Evolutionary conservation across 2,113 vertebrate genomes (phyloP).

Genomic region (Podarcis raffonei): DNA sequence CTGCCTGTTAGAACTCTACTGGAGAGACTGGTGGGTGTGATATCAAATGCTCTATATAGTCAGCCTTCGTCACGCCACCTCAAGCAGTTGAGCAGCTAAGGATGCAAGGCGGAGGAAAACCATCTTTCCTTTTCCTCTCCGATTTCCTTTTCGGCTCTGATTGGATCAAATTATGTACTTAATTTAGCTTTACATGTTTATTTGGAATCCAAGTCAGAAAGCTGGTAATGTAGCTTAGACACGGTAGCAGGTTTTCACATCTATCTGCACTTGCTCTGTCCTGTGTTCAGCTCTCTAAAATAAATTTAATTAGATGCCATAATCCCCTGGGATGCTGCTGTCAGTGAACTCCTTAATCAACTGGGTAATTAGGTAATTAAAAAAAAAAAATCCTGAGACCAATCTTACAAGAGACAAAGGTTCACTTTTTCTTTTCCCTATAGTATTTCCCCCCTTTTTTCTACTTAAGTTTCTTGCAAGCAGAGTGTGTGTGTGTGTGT

Average conservation of each 20-base stretch:
- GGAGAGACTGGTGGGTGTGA: neutral
- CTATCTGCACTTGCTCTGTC: neutral
- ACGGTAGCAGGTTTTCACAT: neutral
- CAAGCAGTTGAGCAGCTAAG: neutral
- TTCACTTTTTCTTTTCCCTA: neutral
- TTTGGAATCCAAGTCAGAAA: neutral
- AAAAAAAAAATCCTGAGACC: neutral
- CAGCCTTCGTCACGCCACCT: neutral
- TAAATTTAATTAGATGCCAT: constrained; percentile 4
- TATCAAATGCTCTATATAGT: neutral
- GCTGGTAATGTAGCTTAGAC: neutral
- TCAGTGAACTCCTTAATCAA: neutral
- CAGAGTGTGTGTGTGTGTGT: neutral
- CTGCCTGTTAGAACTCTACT: neutral
- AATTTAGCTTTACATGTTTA: constrained; percentile 14
- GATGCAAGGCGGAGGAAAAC: neutral
- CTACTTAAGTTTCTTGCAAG: neutral
- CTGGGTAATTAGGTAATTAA: neutral
- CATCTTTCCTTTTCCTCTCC: neutral
- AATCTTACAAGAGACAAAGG: neutral
- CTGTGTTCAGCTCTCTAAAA: neutral
- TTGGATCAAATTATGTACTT: neutral
- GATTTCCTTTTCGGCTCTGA: neutral
- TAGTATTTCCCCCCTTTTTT: neutral
- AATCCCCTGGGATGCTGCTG: neutral